A percentile compares a stretch with the other conserved stretches of the same genome.
phyloP scores from a whole-genome alignment of 1,140 invertebrate genomes.

The Coelopa frigida region DNA sequence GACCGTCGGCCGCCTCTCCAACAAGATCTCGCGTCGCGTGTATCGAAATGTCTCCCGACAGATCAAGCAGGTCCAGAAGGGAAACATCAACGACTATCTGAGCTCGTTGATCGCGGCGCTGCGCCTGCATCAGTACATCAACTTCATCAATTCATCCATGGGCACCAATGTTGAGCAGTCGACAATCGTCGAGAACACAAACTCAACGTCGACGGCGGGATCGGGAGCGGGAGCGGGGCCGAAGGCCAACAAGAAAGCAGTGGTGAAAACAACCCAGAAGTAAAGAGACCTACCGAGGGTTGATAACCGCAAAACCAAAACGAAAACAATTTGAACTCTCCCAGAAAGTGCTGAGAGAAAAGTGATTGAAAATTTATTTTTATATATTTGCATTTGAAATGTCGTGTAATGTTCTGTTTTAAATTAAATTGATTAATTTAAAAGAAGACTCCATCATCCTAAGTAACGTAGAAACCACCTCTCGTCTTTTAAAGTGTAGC shows the following conservation, averaged over 20 bases:
- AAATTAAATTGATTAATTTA: too few relatives aligned
- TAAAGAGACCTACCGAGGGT: too few relatives aligned
- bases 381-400: too few relatives aligned
- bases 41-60: constrained; percentile 56
- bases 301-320: too few relatives aligned
- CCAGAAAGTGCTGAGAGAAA: neutral
- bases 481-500: too few relatives aligned
- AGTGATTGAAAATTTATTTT: neutral
- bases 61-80: constrained; percentile 51
- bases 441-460: too few relatives aligned
- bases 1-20: constrained; percentile 61
- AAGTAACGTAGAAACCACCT: too few relatives aligned
- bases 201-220: neutral
- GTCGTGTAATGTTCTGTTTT: too few relatives aligned
- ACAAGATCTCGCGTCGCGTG: constrained; percentile 59
- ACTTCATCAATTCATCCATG: constrained; percentile 46
- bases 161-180: constrained; percentile 42
- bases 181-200: constrained; percentile 14
- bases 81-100: constrained; percentile 56
- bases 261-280: too few relatives aligned
- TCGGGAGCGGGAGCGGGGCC: neutral
- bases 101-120: constrained; percentile 55
- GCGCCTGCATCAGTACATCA: constrained; percentile 52
- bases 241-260: too few relatives aligned
- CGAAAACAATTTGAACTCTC: neutral